Base-by-base conservation (phyloP, 1,140 invertebrate species). In the Diorhabda elongata region DNA sequence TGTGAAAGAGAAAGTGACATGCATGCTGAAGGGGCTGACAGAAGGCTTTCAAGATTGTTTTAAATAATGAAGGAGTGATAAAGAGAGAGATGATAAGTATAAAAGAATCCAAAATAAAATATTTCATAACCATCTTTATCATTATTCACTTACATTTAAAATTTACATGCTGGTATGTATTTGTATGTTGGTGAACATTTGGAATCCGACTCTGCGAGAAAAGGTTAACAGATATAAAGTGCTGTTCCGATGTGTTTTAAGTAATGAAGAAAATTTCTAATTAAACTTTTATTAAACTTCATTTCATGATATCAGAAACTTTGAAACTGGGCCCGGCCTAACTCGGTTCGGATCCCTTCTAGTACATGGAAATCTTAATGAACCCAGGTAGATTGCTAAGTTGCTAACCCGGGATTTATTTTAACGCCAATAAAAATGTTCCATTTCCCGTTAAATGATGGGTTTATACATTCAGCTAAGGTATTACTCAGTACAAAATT, bases 261-360 rank as follows among this genome's bases (percentile, higher is more conserved):
- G 69, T 75, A 76, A 74, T 72, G 73, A 74, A 72, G 71, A 75
- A 74, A 75, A 74, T 74, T 77, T 74, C 73, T 76, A 77, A 79
- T 79, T 79, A 77, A 79, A 79, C 76, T 77, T 79, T 79, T 77
- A 79, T 77, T 74, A 75, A 77, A 78, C 64, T 73, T 67, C 67
- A 76, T 74, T 77, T 77, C 76, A 78, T 72, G 76, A 74, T 75
- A 76, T 77, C 73, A 70, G 71, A 66, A 71, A 71, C 69, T 76
- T 76, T 52, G 47, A 3, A n/a, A n/a, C 47, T 4, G 47, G 47
- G 47, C 47, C 47, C 47, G n/a, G 6, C 0, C 6, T n/a, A 52
- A n/a, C 47, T n/a, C 47, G n/a, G 47, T 52, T n/a, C 1, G 1
- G 26, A 26, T 26, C 26, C 26, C 26, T 26, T 26, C 6, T 52